A percentile compares a stretch with the other conserved stretches of the same genome.
Evolutionary conservation across 2,113 vertebrate species (phyloP).

Genomic region (Nannobrachium achirus): DNA sequence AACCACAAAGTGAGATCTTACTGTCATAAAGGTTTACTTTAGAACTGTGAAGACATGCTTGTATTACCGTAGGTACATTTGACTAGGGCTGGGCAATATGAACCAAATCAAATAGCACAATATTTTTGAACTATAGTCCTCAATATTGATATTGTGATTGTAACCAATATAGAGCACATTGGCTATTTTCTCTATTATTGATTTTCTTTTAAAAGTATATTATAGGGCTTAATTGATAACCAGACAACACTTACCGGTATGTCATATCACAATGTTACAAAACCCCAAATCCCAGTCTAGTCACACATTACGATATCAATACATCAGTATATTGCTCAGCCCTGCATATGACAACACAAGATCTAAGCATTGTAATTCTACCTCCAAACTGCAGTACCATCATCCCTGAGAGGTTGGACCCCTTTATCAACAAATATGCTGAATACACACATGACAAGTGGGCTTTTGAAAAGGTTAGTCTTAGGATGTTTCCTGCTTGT

Average conservation of each 20-base stretch:
- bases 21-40: background rate
- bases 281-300: too few species aligned
- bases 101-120: too few species aligned
- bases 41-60: background rate
- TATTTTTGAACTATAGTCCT: too few species aligned
- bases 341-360: too few species aligned
- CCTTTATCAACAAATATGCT: constrained; percentile 92
- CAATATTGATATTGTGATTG: background rate
- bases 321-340: too few species aligned
- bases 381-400: constrained; percentile 81
- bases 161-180: background rate
- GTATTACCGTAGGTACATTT: background rate
- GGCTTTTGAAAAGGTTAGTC: constrained; percentile 91
- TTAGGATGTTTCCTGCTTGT: background rate
- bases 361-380: constrained; percentile 10
- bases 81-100: too few species aligned
- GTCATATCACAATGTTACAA: too few species aligned
- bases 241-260: too few species aligned
- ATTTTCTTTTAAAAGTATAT: too few species aligned
- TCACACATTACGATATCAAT: too few species aligned
- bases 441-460: constrained; percentile 94
- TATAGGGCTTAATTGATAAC: too few species aligned
- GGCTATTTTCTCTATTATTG: background rate
- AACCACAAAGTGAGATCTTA: constrained; percentile 86
- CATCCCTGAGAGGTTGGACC: constrained; percentile 90